A percentile compares a stretch with the other conserved stretches of the same genome.
Conservation (phyloP, 2,797 vertebrate genomes). For the Echeneis naucrates region DNA sequence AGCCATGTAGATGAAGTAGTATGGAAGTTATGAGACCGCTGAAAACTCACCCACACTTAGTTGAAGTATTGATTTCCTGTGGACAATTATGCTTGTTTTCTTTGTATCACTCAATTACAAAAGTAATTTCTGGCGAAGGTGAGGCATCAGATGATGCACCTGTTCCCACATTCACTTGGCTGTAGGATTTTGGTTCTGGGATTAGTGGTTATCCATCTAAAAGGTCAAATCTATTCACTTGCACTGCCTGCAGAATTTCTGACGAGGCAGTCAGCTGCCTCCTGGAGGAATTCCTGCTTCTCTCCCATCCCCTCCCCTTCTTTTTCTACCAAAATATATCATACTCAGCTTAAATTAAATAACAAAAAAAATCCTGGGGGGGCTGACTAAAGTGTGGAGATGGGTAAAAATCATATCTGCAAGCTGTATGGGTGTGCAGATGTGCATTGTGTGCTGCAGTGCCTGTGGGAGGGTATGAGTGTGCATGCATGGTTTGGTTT, state of each 20-base stretch:
- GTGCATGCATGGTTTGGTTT: conserved; percentile 54
- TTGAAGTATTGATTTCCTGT: conserved; percentile 5
- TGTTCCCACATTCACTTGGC: conserved; percentile 4
- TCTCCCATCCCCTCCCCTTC: neutral
- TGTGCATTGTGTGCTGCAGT: conserved; percentile 25
- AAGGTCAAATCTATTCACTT: conserved; percentile 52
- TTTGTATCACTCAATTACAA: neutral
- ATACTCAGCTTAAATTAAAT: conserved; percentile 61
- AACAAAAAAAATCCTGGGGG: conserved; percentile 29
- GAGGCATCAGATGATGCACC: neutral
- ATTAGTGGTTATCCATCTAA: conserved; percentile 49
- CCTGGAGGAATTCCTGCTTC: conserved; percentile 5
- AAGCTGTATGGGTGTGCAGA: conserved; percentile 30
- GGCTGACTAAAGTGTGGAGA: conserved; percentile 31
- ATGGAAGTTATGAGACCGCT: neutral
- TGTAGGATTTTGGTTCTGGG: conserved; percentile 22
- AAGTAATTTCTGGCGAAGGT: neutral
- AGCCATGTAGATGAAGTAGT: neutral
- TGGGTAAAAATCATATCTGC: conserved; percentile 55
- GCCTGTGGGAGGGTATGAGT: conserved; percentile 19
- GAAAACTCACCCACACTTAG: neutral
- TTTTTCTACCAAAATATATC: conserved; percentile 57
- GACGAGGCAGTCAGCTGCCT: conserved; percentile 35
- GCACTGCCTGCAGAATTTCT: conserved; percentile 38
- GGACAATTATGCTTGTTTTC: conserved; percentile 7